Base-by-base conservation (phyloP, 2,113 vertebrate genomes). In the Sitta europaea region DNA sequence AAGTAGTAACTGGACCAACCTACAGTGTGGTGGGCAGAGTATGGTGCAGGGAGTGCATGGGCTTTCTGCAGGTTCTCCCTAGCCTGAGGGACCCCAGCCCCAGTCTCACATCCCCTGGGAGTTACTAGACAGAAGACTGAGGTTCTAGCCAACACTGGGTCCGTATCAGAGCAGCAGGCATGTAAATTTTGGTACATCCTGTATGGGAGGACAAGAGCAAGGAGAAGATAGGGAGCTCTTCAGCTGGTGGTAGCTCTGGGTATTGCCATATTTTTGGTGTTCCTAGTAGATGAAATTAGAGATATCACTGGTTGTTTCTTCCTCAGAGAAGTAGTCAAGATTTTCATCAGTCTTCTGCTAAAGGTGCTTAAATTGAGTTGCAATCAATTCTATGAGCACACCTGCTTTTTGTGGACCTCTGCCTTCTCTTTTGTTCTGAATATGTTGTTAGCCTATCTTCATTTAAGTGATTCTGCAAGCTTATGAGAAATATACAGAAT, bases 81-180 rank as follows among this genome's bases (percentile, higher is more conserved):
- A 74, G 33, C 15, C 38, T 67, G 16, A 1, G 12, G 5, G 6
- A 57, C 50, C 35, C 28, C 50, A 82, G 42, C 9, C n/a, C 11
- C 35, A 61, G 5, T 7, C 45, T 66, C 55, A 21, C 4, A 2
- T 29, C 51, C 58, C 27, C 35, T 31, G 14, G 76, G 28, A 58
- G 11, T 27, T 58, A 14, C 36, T 53, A 61, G 6, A 10, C 51
- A 63, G 54, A n/a, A 38, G 24, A 33, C 29, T 66, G 83, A 70
- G 11, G 4, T 67, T 71, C 28, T 15, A 78, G 61, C 11, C 31
- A 47, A 9, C 2, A 31, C 1, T 23, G 20, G 20, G 15, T 35
- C 51, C 1, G 0, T 31, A 38, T 18, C 0, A 2, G 62, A 45
- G 6, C 5, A 6, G 57, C 13, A 71, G 12, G 12, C 20, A 16